Evolutionary conservation across 2,888 invertebrate species (phyloP).

Genomic region (Parascotia fuliginaria): DNA sequence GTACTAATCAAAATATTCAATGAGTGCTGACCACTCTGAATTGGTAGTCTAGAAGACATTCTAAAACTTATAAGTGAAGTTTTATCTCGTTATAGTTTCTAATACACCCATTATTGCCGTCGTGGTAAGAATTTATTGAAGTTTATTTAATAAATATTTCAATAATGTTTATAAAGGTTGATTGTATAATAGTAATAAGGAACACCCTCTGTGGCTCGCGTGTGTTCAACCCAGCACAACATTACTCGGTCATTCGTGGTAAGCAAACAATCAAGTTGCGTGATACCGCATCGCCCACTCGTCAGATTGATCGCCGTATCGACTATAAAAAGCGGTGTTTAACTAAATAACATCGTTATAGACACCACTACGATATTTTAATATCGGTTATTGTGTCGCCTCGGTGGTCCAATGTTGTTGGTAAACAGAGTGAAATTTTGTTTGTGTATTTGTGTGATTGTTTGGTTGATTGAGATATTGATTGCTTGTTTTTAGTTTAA

Average conservation of each 20-base stretch:
- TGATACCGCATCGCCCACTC: slow-evolving; percentile 36
- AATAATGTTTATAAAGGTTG: too few relatives aligned
- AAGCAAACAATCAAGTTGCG: slow-evolving; percentile 37
- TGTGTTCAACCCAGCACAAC: slow-evolving; percentile 9
- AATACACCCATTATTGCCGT: too few relatives aligned
- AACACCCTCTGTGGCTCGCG: not conserved
- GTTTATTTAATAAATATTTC: too few relatives aligned
- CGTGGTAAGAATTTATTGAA: too few relatives aligned
- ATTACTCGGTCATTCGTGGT: slow-evolving; percentile 35
- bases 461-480: not conserved
- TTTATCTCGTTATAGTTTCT: too few relatives aligned
- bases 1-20: too few relatives aligned
- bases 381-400: slow-evolving; percentile 30
- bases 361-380: slow-evolving; percentile 47
- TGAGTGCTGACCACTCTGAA: too few relatives aligned
- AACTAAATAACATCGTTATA: slow-evolving; percentile 65
- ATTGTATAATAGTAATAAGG: not conserved
- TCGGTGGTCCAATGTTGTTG: slow-evolving; percentile 68
- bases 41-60: too few relatives aligned
- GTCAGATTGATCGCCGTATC: slow-evolving; percentile 51
- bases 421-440: slow-evolving; percentile 54
- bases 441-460: not conserved
- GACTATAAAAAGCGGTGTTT: slow-evolving; percentile 63
- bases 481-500: too few relatives aligned
- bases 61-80: too few relatives aligned